Percentiles rank a stretch among this genome's conserved stretches.
Evolutionary conservation across 2,888 invertebrate genomes (phyloP).

Genomic region (Nebria brevicollis): DNA sequence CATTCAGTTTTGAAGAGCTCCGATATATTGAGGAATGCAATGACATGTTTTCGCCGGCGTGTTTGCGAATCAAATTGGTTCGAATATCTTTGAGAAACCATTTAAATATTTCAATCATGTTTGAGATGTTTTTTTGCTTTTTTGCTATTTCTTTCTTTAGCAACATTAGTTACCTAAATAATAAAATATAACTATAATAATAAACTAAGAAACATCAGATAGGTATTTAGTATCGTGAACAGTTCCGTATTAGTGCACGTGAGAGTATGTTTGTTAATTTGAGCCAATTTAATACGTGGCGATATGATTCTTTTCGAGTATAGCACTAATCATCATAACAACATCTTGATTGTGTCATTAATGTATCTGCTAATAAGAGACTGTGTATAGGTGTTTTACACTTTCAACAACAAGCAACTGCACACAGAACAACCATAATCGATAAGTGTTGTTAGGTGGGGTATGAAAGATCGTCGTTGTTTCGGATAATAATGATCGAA

Average conservation of each 20-base stretch:
- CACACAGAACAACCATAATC: background rate
- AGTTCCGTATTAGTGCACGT: too few relatives aligned
- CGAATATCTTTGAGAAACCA: slow-evolving; percentile 24
- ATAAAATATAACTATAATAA: too few relatives aligned
- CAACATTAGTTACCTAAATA: too few relatives aligned
- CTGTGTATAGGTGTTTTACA: slow-evolving; percentile 22
- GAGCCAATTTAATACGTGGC: too few relatives aligned
- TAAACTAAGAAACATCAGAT: too few relatives aligned
- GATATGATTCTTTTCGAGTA: background rate
- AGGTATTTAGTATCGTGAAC: too few relatives aligned
- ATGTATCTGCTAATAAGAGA: slow-evolving; percentile 29
- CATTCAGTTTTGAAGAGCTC: background rate
- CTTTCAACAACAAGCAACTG: background rate
- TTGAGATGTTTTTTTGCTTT: background rate
- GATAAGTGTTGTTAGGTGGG: too few relatives aligned
- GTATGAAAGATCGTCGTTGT: background rate
- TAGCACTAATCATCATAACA: slow-evolving; percentile 8
- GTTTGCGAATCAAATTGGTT: slow-evolving; percentile 38
- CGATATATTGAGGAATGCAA: slow-evolving; percentile 26
- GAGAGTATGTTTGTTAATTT: too few relatives aligned
- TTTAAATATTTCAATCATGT: slow-evolving; percentile 39
- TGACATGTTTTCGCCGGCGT: slow-evolving; percentile 32
- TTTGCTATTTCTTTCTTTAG: too few relatives aligned
- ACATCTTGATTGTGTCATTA: slow-evolving; percentile 35
- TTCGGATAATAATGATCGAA: slow-evolving; percentile 9